Base-by-base conservation (phyloP, 2,113 vertebrate species). In the Pristiophorus japonicus region DNA sequence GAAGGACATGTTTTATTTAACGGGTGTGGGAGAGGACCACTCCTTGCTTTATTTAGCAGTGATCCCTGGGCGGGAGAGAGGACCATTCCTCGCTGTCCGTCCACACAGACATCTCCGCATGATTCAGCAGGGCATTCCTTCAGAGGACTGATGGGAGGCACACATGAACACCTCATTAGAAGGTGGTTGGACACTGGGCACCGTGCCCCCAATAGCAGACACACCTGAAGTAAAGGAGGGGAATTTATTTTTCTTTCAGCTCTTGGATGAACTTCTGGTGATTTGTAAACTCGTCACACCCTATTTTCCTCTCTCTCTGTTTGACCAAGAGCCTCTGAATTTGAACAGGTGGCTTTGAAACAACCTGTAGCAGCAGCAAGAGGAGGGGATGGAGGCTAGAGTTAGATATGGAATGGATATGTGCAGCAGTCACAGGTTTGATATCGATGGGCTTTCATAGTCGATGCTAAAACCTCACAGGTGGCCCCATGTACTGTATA, bases 341-440 rank as follows among this genome's bases (percentile, higher is more conserved):
- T 81, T 45, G n/a, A n/a, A n/a, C n/a, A n/a, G n/a, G n/a, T n/a
- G 1, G 78, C 16, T 92, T 34, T 38, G 88, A 92, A 92, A 55
- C 88, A 63, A 63, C 62, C 59, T 92, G 62, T 7, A 92, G 65
- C 88, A 92, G 62, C 59, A 63, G 59, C 59, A 92, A n/a, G 34
- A 11, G 55, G n/a, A 92, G 34, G 59, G n/a, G 16, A 63, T 65
- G 59, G 62, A 63, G 62, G n/a, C 59, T 65, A 92, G 16, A 65
- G 59, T 92, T 65, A 38, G 88, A 62, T 62, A 62, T 91, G 88
- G 14, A 20, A 91, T 63, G 59, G 59, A 38, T 92, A 38, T 92
- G 88, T 92, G 88, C 59, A 92, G 88, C 88, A 92, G 65, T 65
- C 88, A 92, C 88, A 92, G 88, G 88, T 38, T 92, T 63, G 59